Evolutionary conservation across 2,797 vertebrate genomes (phyloP).

Genomic region (Pagetopsis macropterus): DNA sequence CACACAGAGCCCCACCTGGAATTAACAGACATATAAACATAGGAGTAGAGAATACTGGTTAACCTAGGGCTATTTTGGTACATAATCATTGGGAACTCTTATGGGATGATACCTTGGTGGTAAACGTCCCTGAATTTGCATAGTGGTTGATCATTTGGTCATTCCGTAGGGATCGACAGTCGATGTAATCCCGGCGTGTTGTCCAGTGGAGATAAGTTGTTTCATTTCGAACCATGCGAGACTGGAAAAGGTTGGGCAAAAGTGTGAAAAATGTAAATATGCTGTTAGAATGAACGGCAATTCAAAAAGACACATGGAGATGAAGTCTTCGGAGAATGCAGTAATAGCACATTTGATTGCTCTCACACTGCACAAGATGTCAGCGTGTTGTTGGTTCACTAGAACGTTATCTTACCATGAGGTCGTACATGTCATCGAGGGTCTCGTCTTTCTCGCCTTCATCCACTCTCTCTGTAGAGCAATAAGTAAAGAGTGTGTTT

Average conservation of each 20-base stretch:
- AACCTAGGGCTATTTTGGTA: background rate
- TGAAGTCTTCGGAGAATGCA: background rate
- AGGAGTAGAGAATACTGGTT: background rate
- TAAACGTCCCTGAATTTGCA: constrained; percentile 83
- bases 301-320: background rate
- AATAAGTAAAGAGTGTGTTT: constrained; percentile 25
- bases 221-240: constrained; percentile 87
- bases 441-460: constrained; percentile 78
- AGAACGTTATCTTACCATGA: constrained; percentile 85
- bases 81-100: background rate
- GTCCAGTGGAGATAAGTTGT: constrained; percentile 90
- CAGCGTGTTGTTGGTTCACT: constrained; percentile 3
- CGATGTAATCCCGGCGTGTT: constrained; percentile 77
- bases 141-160: constrained; percentile 92
- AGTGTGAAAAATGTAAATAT: no score
- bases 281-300: no score
- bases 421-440: constrained; percentile 75
- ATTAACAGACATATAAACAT: background rate
- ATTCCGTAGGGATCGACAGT: constrained; percentile 80
- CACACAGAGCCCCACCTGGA: constrained; percentile 90
- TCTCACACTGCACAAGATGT: constrained; percentile 12
- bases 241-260: constrained; percentile 74
- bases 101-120: constrained; percentile 87
- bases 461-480: constrained; percentile 72
- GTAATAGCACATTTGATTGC: background rate